Conservation (phyloP, 2,888 invertebrate genomes). For the Anoncus sp. region DNA sequence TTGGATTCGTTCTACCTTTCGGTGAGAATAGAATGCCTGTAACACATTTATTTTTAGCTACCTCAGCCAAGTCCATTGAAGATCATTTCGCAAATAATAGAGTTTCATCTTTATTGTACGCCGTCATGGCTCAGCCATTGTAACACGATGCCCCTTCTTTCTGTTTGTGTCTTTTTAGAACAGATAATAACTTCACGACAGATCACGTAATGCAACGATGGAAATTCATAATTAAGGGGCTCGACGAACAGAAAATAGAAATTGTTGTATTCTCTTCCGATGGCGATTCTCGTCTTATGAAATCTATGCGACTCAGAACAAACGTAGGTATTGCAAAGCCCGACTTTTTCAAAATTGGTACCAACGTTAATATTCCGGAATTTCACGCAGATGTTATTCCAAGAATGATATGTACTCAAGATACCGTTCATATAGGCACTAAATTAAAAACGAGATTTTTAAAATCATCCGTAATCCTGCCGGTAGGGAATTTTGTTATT, state of each 20-base stretch:
- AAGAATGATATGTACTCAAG: too few species aligned
- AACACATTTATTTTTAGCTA: background rate
- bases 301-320: too few species aligned
- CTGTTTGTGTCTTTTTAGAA: slow-evolving; percentile 67
- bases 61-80: slow-evolving; percentile 11
- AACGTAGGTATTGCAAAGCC: too few species aligned
- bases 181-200: too few species aligned
- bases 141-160: slow-evolving; percentile 62
- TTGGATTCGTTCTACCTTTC: slow-evolving; percentile 13
- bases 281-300: too few species aligned
- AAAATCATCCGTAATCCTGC: slow-evolving; percentile 65
- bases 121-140: slow-evolving; percentile 67
- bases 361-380: too few species aligned
- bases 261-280: too few species aligned
- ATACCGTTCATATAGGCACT: slow-evolving; percentile 67
- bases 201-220: too few species aligned
- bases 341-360: too few species aligned
- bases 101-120: slow-evolving; percentile 61
- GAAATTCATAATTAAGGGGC: too few species aligned
- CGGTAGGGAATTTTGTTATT: slow-evolving; percentile 65
- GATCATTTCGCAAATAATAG: slow-evolving; percentile 53
- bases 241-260: too few species aligned
- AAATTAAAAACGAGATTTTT: slow-evolving; percentile 67
- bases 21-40: background rate
- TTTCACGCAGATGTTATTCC: too few species aligned